These are phyloP conservation scores for Iphiclides podalirius DNA, from an alignment of 2,888 invertebrate species.

Conservation along the genomic window DNA sequence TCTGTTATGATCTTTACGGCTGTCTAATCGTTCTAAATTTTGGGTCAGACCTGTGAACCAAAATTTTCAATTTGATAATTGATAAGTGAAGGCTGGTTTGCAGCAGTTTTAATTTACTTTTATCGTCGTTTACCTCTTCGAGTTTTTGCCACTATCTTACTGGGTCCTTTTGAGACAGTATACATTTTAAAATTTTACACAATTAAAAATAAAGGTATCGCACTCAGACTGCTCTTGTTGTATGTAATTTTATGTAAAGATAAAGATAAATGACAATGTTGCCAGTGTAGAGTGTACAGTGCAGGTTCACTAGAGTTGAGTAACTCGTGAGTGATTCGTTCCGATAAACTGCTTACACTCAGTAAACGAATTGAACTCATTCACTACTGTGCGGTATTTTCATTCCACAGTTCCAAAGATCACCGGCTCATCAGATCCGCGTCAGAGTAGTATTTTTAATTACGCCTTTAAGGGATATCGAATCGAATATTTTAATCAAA, in stretches of 20 bases:
- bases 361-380: too few species aligned
- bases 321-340: too few species aligned
- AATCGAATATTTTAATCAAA: too few species aligned
- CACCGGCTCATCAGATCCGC: too few species aligned
- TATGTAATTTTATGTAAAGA: too few species aligned
- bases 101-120: background rate
- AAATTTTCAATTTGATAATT: conserved; percentile 37
- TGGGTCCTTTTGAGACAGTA: conserved; percentile 92
- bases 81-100: conserved; percentile 5
- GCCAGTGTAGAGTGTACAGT: conserved; percentile 2
- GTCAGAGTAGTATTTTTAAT: too few species aligned
- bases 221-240: conserved; percentile 36
- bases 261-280: conserved; percentile 9
- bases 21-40: conserved; percentile 89
- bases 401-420: too few species aligned
- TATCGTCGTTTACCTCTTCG: conserved; percentile 82
- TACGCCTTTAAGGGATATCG: too few species aligned
- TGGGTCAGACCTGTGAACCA: conserved; percentile 85
- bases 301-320: too few species aligned
- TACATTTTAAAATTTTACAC: conserved; percentile 84
- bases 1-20: conserved; percentile 84
- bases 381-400: too few species aligned
- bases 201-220: conserved; percentile 49
- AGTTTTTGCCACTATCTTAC: conserved; percentile 93
- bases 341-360: too few species aligned